These are phyloP conservation scores for Ctenosaura bakeri DNA, from an alignment of 2,797 vertebrate species.

Conservation along the genomic window DNA sequence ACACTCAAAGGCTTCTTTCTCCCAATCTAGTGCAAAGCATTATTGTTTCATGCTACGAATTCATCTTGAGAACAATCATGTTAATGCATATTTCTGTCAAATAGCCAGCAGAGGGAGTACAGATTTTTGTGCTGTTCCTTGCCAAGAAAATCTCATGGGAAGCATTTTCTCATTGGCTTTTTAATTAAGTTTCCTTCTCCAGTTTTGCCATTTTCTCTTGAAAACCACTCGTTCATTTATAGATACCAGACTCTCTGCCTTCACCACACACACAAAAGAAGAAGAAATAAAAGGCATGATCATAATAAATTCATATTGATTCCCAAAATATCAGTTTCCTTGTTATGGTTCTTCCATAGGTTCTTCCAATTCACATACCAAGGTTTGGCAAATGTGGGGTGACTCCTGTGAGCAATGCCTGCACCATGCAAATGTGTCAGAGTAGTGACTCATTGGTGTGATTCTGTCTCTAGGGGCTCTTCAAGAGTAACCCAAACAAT, in stretches of 20 bases:
- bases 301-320: neutral
- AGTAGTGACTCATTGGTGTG: neutral
- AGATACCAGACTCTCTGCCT: accelerated
- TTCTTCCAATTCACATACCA: neutral
- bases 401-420: neutral
- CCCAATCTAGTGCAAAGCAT: neutral
- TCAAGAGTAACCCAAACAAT: neutral
- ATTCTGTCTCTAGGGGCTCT: neutral
- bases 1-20: no score
- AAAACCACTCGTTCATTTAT: neutral
- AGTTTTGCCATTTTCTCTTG: neutral
- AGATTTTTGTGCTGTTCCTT: neutral
- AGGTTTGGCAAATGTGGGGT: neutral
- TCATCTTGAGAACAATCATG: neutral
- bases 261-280: neutral
- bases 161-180: neutral
- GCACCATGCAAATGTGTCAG: neutral
- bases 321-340: neutral
- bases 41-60: no score
- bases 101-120: slow-evolving; percentile 28
- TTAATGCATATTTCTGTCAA: neutral
- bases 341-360: neutral
- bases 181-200: slow-evolving; percentile 18
- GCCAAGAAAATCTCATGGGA: neutral
- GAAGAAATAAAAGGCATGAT: neutral